Percentiles rank a stretch among this genome's conserved stretches.
Conservation (phyloP, 92 coral and sea anemone genomes). For the Zoanthus sansibaricus region DNA sequence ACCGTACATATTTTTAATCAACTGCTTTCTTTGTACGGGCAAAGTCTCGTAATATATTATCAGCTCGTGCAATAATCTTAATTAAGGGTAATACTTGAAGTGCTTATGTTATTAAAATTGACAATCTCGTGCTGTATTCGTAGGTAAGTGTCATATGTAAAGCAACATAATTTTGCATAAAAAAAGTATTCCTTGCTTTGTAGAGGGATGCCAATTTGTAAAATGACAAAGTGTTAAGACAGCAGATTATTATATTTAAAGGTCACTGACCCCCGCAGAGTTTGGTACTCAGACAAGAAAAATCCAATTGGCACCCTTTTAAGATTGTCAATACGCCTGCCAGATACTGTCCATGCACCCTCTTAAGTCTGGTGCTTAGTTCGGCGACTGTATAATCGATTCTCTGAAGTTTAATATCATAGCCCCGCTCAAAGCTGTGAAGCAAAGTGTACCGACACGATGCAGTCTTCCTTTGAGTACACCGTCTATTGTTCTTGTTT, state of each 20-base stretch:
- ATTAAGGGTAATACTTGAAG: conserved; percentile 85
- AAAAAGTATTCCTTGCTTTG: conserved; percentile 32
- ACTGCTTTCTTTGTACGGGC: conserved; percentile 71
- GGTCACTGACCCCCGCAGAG: conserved; percentile 66
- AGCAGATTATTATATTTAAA: conserved; percentile 53
- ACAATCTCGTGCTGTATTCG: conserved; percentile 83
- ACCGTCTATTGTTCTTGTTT: conserved; percentile 76
- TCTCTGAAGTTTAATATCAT: conserved; percentile 64
- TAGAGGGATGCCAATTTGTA: conserved; percentile 73
- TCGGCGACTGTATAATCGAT: conserved; percentile 58
- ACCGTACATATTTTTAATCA: conserved; percentile 55
- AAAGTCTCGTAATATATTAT: conserved; percentile 73
- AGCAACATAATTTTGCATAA: conserved; percentile 34
- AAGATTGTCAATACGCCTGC: conserved; percentile 57
- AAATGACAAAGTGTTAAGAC: conserved; percentile 80
- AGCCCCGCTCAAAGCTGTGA: conserved; percentile 84
- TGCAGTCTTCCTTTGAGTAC: conserved; percentile 51
- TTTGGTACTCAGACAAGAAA: conserved; percentile 20
- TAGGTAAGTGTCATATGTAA: conserved; percentile 65
- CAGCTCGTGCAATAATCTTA: conserved; percentile 78
- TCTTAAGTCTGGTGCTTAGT: background rate
- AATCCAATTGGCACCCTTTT: conserved; percentile 72
- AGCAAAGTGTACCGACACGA: conserved; percentile 86
- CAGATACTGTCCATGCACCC: conserved; percentile 16
- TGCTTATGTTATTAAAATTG: conserved; percentile 81